A percentile compares a stretch with the other conserved stretches of the same genome.
phyloP scores from a whole-genome alignment of 2,113 vertebrate species.

The Noctilio leporinus region DNA sequence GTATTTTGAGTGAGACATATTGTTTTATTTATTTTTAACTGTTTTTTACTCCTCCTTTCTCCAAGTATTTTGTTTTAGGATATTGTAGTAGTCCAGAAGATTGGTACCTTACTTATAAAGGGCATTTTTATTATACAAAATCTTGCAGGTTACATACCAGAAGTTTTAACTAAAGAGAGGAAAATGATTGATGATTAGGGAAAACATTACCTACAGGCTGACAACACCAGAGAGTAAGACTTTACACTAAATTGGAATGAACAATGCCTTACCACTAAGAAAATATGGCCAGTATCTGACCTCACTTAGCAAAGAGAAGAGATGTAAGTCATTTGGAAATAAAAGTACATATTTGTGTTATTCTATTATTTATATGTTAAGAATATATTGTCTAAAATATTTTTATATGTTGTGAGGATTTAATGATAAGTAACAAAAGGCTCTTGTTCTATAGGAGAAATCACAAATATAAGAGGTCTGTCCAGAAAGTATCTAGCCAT shows the following conservation, averaged over 20 bases:
- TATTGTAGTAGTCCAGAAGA: neutral
- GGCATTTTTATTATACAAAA: conserved; percentile 23
- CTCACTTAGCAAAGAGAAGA: neutral
- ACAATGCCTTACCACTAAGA: neutral
- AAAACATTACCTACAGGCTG: neutral
- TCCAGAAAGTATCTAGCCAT: too few species aligned
- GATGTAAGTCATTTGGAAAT: neutral
- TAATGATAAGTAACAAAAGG: neutral
- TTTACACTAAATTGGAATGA: neutral
- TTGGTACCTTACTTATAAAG: neutral
- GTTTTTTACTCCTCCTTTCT: neutral
- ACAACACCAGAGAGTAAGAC: neutral
- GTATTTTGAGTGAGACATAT: neutral
- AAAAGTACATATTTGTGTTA: neutral
- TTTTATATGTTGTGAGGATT: neutral
- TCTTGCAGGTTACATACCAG: neutral
- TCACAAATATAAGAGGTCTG: neutral
- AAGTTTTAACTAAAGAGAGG: neutral
- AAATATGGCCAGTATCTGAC: neutral
- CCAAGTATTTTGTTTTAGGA: neutral
- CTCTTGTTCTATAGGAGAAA: neutral
- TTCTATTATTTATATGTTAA: neutral
- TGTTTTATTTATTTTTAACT: neutral
- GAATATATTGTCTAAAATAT: neutral
- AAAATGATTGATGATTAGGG: neutral